phyloP scores from a whole-genome alignment of 2,888 invertebrate genomes.

The Thalpophila matura region DNA sequence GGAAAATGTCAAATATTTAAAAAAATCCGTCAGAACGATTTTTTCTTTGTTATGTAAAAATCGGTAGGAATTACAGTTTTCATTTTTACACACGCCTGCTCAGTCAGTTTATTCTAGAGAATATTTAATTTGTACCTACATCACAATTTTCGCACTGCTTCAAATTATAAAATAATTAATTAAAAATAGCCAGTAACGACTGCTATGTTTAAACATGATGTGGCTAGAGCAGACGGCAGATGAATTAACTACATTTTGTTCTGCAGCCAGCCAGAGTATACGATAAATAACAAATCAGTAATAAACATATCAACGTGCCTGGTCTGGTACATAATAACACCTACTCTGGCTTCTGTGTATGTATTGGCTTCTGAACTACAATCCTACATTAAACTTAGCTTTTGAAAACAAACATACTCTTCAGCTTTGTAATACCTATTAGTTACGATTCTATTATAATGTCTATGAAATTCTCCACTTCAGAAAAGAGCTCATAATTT shows the following conservation, averaged over 20 bases:
- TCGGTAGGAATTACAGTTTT: neutral
- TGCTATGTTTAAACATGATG: conserved; percentile 16
- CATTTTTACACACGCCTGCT: no score
- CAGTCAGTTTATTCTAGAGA: no score
- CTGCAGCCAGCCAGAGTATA: conserved; percentile 1
- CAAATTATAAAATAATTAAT: neutral
- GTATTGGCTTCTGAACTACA: conserved; percentile 2
- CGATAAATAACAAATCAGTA: conserved; percentile 39
- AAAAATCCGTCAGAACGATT: no score
- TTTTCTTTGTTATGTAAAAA: no score
- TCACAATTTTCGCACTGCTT: neutral
- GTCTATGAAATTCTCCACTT: no score
- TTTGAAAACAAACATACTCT: no score
- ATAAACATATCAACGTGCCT: conserved; percentile 50
- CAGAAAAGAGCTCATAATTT: no score
- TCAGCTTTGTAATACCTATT: no score
- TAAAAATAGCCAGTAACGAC: neutral
- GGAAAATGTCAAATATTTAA: neutral
- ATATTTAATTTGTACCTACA: no score
- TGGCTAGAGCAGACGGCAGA: neutral
- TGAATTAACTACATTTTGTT: conserved; percentile 11
- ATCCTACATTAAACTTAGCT: conserved; percentile 1
- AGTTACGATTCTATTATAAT: no score
- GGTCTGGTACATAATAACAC: conserved; percentile 17
- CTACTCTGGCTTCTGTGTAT: conserved; percentile 28